Evolutionary conservation across 2,113 vertebrate genomes (phyloP).

Genomic region (Bos taurus): DNA sequence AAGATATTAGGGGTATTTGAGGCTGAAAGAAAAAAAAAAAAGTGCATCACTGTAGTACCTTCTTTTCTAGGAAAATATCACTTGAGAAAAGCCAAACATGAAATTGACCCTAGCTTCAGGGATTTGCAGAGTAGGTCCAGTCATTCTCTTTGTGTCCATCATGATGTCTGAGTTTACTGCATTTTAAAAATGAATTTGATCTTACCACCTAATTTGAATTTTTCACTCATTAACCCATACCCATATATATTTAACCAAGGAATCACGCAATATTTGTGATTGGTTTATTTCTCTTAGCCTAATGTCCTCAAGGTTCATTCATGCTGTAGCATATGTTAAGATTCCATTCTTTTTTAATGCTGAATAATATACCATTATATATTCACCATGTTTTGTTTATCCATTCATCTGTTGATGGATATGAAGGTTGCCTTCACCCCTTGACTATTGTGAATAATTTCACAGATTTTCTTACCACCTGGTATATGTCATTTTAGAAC

Average conservation of each 20-base stretch:
- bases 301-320: neutral
- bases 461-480: neutral
- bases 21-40: neutral
- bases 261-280: neutral
- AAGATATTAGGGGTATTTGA: neutral
- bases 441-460: neutral
- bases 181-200: constrained; percentile 19
- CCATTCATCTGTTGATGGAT: neutral
- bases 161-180: neutral
- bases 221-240: neutral
- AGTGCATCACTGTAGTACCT: neutral
- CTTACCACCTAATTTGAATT: constrained; percentile 5
- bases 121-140: neutral
- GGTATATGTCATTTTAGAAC: neutral
- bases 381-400: neutral
- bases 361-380: neutral
- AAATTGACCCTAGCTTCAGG: neutral
- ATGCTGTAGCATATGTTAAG: neutral
- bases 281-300: neutral
- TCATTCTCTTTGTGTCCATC: neutral
- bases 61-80: neutral
- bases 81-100: neutral
- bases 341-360: neutral
- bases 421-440: neutral
- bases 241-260: constrained; percentile 18